phyloP scores from a whole-genome alignment of 2,113 vertebrate genomes.

The Paratilapia polleni region DNA sequence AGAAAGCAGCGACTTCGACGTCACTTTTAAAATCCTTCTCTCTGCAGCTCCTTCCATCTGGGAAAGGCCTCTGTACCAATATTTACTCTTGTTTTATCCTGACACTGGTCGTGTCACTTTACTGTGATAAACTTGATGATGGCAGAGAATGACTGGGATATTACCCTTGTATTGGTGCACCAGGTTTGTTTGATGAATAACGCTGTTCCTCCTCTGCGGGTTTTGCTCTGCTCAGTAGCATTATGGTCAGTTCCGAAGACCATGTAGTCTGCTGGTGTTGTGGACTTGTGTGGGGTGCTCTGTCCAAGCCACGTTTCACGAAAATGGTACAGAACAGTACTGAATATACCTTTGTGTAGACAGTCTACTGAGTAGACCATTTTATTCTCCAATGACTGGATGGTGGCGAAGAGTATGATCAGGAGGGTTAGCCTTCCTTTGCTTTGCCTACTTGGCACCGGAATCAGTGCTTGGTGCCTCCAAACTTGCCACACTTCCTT shows the following conservation, averaged over 20 bases:
- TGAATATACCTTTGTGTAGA: background rate
- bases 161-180: too few species aligned
- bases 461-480: background rate
- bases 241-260: background rate
- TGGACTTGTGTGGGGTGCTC: background rate
- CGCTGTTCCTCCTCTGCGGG: background rate
- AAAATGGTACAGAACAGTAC: background rate
- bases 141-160: too few species aligned
- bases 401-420: background rate
- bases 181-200: too few species aligned
- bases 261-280: background rate
- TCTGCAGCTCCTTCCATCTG: too few species aligned
- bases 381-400: background rate
- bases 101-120: too few species aligned
- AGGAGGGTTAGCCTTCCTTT: background rate
- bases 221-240: background rate
- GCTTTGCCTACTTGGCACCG: background rate
- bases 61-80: too few species aligned
- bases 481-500: background rate
- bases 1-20: too few species aligned
- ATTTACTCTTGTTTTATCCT: too few species aligned
- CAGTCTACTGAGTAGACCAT: background rate
- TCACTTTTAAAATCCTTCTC: too few species aligned
- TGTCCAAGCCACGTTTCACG: background rate
- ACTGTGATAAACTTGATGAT: too few species aligned